Conservation (phyloP, 2,888 invertebrate genomes). For the Cataglyphis altisquamis region DNA sequence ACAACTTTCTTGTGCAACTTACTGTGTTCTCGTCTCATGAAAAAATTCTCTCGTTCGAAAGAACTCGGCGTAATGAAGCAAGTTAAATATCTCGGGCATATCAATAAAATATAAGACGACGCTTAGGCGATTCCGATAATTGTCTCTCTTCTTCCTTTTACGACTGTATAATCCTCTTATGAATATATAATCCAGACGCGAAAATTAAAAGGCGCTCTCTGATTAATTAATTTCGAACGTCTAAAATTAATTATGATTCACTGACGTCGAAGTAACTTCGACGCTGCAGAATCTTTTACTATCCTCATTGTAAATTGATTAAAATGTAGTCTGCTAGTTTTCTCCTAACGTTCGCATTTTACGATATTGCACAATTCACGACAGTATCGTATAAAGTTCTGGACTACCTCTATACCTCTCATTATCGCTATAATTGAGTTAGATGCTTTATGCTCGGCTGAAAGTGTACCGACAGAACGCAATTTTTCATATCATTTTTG, state of each 20-base stretch:
- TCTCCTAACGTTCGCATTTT: slow-evolving; percentile 13
- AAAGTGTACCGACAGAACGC: neutral
- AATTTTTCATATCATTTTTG: slow-evolving; percentile 22
- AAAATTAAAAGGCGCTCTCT: neutral
- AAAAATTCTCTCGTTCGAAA: neutral
- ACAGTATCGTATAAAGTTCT: slow-evolving; percentile 17
- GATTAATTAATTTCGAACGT: neutral
- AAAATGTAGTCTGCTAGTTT: neutral
- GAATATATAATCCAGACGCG: neutral
- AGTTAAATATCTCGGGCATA: neutral
- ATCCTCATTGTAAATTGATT: slow-evolving; percentile 19
- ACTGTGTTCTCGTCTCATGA: neutral
- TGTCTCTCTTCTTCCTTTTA: neutral
- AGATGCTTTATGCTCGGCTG: neutral
- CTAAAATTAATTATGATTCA: slow-evolving; percentile 20
- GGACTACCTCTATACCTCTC: neutral
- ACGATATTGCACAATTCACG: neutral
- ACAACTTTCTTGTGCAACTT: neutral
- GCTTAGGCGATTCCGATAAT: neutral
- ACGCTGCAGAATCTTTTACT: neutral
- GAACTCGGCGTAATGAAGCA: slow-evolving; percentile 10
- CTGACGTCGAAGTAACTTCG: neutral
- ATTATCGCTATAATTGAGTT: slow-evolving; percentile 36
- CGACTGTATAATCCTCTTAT: neutral
- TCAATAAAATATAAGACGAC: neutral